Percentiles rank a stretch among this genome's conserved stretches.
phyloP scores from a whole-genome alignment of 2,888 invertebrate genomes.

The Papilio demoleus region DNA sequence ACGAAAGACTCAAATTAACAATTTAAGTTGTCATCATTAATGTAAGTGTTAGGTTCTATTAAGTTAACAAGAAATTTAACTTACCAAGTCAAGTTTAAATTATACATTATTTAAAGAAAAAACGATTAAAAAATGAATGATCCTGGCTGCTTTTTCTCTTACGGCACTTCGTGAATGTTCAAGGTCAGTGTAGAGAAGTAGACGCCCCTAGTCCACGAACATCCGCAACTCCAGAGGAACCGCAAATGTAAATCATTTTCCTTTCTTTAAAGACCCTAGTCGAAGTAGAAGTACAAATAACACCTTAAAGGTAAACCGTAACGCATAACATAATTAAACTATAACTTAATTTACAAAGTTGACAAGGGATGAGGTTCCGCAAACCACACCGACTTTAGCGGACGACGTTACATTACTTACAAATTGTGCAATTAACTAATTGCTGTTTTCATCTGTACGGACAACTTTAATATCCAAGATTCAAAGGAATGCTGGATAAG shows the following conservation, averaged over 20 bases:
- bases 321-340: background rate
- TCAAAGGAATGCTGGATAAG: background rate
- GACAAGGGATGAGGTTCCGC: background rate
- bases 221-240: too few relatives aligned
- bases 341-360: background rate
- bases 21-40: background rate
- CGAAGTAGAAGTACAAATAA: too few relatives aligned
- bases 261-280: too few relatives aligned
- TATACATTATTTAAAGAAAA: too few relatives aligned
- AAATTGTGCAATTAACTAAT: background rate
- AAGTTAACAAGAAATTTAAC: background rate
- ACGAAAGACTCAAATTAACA: background rate
- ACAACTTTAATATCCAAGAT: background rate
- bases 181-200: too few relatives aligned
- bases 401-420: background rate
- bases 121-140: too few relatives aligned
- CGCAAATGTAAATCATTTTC: too few relatives aligned
- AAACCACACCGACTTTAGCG: background rate
- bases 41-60: background rate
- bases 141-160: too few relatives aligned
- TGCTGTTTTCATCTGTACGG: background rate
- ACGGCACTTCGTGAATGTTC: too few relatives aligned
- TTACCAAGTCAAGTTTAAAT: too few relatives aligned
- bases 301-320: too few relatives aligned
- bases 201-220: too few relatives aligned